Percentiles rank a stretch among this genome's conserved stretches.
Conservation (phyloP, 37 sponge, comb jelly and placozoan species). For the Oopsacas minuta region DNA sequence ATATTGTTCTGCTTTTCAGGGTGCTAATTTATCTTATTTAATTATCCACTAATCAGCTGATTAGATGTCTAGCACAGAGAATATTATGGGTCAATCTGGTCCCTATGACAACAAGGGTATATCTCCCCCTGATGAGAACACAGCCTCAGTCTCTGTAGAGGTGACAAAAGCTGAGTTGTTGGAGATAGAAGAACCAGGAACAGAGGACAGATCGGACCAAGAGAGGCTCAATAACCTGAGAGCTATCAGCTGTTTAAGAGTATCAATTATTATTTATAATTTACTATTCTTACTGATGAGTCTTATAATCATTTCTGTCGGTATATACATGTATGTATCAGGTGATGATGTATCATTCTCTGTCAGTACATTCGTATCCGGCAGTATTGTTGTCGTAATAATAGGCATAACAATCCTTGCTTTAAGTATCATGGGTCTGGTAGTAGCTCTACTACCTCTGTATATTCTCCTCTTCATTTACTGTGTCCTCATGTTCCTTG, state of each 20-base stretch:
- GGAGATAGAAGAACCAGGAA: too few species aligned
- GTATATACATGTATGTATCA: background rate
- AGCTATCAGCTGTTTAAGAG: background rate
- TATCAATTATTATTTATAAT: background rate
- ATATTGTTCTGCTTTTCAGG: too few species aligned
- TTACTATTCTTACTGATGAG: background rate
- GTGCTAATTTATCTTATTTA: too few species aligned
- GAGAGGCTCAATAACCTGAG: too few species aligned
- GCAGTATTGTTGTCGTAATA: background rate
- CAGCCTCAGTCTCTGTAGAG: too few species aligned
- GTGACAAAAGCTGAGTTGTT: too few species aligned
- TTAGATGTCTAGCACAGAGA: too few species aligned
- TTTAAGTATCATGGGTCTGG: background rate
- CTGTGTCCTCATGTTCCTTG: background rate
- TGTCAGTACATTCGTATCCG: background rate
- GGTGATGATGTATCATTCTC: background rate
- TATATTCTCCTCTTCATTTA: background rate
- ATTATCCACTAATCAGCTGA: too few species aligned
- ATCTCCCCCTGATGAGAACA: too few species aligned
- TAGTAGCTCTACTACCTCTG: background rate
- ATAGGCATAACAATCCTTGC: background rate
- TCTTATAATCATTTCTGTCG: background rate
- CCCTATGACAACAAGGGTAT: too few species aligned
- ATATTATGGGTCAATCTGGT: too few species aligned
- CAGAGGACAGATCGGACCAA: too few species aligned